Evolutionary conservation across 2,113 vertebrate genomes (phyloP), one percentile per base, ranked within the genome.

Genomic region (Meriones unguiculatus): DNA sequence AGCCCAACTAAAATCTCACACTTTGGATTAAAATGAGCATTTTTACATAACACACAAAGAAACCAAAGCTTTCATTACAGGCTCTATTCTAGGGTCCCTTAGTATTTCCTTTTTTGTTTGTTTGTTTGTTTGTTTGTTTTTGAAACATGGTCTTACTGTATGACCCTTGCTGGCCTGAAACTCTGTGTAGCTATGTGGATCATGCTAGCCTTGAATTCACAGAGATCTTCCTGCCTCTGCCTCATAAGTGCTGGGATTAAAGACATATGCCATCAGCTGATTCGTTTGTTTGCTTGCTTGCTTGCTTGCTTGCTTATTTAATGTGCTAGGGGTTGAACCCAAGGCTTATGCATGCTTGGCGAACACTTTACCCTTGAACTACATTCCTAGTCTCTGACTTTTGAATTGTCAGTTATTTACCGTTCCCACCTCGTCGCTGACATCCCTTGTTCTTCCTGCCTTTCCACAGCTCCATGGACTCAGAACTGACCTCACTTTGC

Each of bases 401-500:
- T 52, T 17, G 0, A 35, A 32, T 76, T 82, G 76, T 41, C 50
- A 11, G 7, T 70, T 94, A 64, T 32, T 69, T 35, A 20, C 85
- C 41, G 8, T 7, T 35, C 69, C 12, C 1, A 35, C 30, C 46
- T 38, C 35, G 11, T 52, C 89, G 32, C 88, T 97, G 38, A 62
- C 18, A 52, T 81, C 32, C 1, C 35, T 46, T 72, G 20, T 95
- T 22, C 22, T 24, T 62, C 59, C 62, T 92, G 59, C 62, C 84
- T 78, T 70, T 69, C 67, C 22, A 7, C 38, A 99, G 99, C 97
- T 98, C 99, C 12, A 97, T 99, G 97, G 99, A 99, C 97, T 99
- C 99, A 0, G 99, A 99, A 98, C 98, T 99, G 98, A 99, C 99
- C 0, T 98, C 99, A 0, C 99, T 99, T 88, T 99, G 99, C 98